A percentile compares a stretch with the other conserved stretches of the same genome.
Evolutionary conservation across 2,113 vertebrate genomes (phyloP).

Genomic region (Piaya cayana): DNA sequence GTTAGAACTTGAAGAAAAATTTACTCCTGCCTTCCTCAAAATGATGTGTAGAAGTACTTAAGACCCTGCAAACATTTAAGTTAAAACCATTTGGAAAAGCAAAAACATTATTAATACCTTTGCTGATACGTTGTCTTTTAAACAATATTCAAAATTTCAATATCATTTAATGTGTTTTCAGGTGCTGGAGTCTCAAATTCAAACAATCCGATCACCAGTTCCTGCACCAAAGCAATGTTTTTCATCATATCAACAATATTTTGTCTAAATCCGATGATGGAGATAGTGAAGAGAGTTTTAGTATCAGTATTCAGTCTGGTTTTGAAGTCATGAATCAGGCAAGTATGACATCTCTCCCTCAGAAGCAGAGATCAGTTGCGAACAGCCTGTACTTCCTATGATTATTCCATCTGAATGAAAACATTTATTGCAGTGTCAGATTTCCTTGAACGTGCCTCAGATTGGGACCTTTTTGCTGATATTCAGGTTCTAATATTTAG

Average conservation of each 20-base stretch:
- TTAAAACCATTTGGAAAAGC: not conserved
- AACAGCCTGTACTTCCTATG: not conserved
- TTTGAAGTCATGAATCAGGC: constrained; percentile 97
- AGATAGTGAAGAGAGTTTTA: constrained; percentile 98
- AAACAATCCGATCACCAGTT: constrained; percentile 99
- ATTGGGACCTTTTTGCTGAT: not conserved
- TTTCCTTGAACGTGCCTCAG: not conserved
- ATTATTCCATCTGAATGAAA: not conserved
- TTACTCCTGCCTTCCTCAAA: not conserved
- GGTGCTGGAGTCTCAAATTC: constrained; percentile 99
- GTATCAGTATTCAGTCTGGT: constrained; percentile 95
- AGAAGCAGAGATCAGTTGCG: not conserved
- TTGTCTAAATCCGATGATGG: constrained; percentile 98
- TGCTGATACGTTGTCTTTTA: not conserved
- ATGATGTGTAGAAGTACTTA: not conserved
- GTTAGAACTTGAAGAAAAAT: not conserved
- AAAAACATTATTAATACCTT: not conserved
- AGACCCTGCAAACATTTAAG: not conserved
- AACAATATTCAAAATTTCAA: not conserved
- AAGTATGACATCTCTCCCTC: constrained; percentile 41
- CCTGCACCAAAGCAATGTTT: constrained; percentile 98
- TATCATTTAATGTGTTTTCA: constrained; percentile 61
- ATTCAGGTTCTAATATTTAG: not conserved
- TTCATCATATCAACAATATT: constrained; percentile 99
- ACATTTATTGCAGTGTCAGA: accelerated